phyloP scores from a whole-genome alignment of 2,888 invertebrate genomes.

The Drosophila borealis region DNA sequence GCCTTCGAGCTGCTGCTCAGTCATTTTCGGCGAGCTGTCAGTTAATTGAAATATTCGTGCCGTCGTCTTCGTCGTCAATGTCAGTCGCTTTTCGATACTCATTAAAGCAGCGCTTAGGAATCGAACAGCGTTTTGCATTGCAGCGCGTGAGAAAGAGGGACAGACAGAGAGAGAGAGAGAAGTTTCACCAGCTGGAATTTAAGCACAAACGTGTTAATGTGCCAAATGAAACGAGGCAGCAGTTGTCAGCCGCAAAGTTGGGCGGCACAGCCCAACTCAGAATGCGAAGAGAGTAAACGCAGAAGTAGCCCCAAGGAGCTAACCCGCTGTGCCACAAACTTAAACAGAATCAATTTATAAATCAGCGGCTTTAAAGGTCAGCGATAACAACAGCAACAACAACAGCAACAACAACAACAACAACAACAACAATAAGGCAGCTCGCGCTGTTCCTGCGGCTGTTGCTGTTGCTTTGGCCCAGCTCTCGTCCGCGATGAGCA shows the following conservation, averaged over 20 bases:
- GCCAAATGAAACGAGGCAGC: slow-evolving; percentile 67
- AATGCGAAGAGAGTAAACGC: slow-evolving; percentile 15
- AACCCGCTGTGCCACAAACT: slow-evolving; percentile 82
- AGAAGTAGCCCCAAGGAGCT: slow-evolving; percentile 58
- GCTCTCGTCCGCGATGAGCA: slow-evolving; percentile 82
- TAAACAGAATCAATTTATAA: slow-evolving; percentile 84
- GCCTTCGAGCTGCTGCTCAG: slow-evolving; percentile 46
- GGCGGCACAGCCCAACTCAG: slow-evolving; percentile 7
- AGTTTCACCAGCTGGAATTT: slow-evolving; percentile 14
- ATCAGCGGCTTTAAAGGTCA: slow-evolving; percentile 83
- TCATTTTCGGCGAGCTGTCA: slow-evolving; percentile 74
- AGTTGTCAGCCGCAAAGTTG: slow-evolving; percentile 50
- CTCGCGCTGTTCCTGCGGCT: slow-evolving; percentile 24
- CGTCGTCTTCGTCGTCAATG: slow-evolving; percentile 43
- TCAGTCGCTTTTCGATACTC: slow-evolving; percentile 51
- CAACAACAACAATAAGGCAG: slow-evolving; percentile 23
- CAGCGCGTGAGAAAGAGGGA: background rate
- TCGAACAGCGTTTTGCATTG: slow-evolving; percentile 30
- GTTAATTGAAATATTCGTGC: slow-evolving; percentile 80
- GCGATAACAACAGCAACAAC: slow-evolving; percentile 62
- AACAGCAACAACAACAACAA: slow-evolving; percentile 45
- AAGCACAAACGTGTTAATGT: slow-evolving; percentile 74
- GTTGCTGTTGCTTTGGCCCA: slow-evolving; percentile 48
- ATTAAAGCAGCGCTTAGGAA: slow-evolving; percentile 66
- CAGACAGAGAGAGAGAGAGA: background rate